A percentile compares a stretch with the other conserved stretches of the same genome.
Evolutionary conservation across 2,113 vertebrate genomes (phyloP).

Genomic region (Menura novaehollandiae): DNA sequence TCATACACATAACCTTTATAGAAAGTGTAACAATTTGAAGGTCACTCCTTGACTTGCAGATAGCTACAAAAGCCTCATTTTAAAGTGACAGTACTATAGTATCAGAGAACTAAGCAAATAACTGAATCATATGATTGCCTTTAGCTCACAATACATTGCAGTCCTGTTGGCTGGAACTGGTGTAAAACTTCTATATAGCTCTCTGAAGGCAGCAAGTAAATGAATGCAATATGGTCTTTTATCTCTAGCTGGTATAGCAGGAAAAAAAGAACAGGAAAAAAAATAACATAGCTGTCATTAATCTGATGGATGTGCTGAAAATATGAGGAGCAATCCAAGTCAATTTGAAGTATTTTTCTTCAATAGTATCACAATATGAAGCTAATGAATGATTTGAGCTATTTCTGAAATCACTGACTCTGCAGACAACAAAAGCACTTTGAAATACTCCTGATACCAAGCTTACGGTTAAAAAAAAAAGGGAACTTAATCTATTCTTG

Average conservation of each 20-base stretch:
- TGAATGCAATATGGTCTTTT: conserved; percentile 1
- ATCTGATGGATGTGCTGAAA: neutral
- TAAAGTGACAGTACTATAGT: neutral
- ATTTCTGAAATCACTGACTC: neutral
- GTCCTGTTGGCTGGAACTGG: neutral
- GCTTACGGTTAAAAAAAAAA: neutral
- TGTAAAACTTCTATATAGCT: neutral
- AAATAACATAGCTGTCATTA: conserved; percentile 14
- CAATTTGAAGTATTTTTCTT: conserved; percentile 1
- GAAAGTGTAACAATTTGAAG: neutral
- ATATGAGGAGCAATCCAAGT: neutral
- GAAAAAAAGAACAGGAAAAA: neutral
- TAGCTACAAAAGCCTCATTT: neutral
- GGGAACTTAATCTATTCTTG: neutral
- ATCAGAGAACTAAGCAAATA: neutral
- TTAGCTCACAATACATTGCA: neutral
- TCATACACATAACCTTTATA: neutral
- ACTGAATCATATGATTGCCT: neutral
- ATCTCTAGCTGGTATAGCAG: neutral
- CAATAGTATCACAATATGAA: neutral
- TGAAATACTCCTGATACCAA: neutral
- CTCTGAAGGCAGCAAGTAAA: neutral
- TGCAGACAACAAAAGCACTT: neutral
- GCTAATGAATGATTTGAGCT: conserved; percentile 7
- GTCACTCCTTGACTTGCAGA: neutral